Evolutionary conservation across 1,140 invertebrate species (phyloP).

Genomic region (Charaxes varanes): DNA sequence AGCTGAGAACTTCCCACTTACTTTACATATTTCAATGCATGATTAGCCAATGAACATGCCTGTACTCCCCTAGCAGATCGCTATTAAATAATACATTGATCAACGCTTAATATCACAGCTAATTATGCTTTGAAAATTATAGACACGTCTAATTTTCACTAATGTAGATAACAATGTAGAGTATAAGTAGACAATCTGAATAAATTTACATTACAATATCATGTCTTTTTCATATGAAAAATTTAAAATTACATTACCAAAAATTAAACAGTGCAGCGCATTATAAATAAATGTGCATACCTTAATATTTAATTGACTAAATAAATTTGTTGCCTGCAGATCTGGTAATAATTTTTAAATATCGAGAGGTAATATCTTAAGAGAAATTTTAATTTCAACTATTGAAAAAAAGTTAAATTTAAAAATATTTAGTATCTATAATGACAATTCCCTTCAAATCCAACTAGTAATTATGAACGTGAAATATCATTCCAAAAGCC

Average conservation of each 20-base stretch:
- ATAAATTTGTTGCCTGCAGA: conserved; percentile 76
- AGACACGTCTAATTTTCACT: conserved; percentile 74
- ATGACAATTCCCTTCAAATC: conserved; percentile 73
- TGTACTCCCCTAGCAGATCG: conserved; percentile 65
- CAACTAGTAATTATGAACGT: conserved; percentile 66
- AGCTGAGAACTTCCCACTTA: conserved; percentile 62
- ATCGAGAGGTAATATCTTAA: conserved; percentile 73
- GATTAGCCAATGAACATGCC: conserved; percentile 73
- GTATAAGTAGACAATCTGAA: conserved; percentile 73
- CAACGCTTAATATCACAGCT: conserved; percentile 72
- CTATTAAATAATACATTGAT: conserved; percentile 73
- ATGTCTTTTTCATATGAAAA: conserved; percentile 73
- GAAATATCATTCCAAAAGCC: conserved; percentile 70
- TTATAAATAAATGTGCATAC: conserved; percentile 76
- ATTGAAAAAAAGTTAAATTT: conserved; percentile 73
- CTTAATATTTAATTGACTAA: conserved; percentile 76
- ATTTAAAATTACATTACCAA: conserved; percentile 73
- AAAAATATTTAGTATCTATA: conserved; percentile 70
- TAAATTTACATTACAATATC: conserved; percentile 74
- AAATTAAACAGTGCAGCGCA: conserved; percentile 75
- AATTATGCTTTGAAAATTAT: conserved; percentile 74
- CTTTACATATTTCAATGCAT: conserved; percentile 73
- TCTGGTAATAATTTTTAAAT: conserved; percentile 72
- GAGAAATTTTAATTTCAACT: conserved; percentile 73
- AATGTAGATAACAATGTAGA: conserved; percentile 73